Base-by-base conservation (phyloP, 2,113 vertebrate genomes). In the Indri indri region DNA sequence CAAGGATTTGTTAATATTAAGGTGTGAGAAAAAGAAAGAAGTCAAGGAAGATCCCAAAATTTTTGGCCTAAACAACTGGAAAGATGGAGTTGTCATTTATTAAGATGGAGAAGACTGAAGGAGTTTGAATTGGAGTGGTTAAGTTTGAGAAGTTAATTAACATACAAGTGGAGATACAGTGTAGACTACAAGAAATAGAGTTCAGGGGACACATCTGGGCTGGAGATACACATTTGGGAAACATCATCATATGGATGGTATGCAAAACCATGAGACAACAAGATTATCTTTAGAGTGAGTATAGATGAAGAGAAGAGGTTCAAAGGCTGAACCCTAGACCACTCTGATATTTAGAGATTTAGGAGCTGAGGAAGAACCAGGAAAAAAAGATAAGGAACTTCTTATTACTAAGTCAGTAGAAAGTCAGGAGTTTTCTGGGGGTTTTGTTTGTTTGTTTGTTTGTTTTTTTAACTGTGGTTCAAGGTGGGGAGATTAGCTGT, bases 351-450 rank as follows among this genome's bases (percentile, higher is more conserved):
- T 92, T 85, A 83, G 47, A 70, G 65, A 71, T 81, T 80, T 94
- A 40, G 68, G 14, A 42, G 23, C 79, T 84, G 23, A 66, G 13
- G 22, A 77, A 65, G 34, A 89, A 66, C 25, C 61, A 92, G 66
- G 84, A 13, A 96, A 79, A 96, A 79, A 91, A 98, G 20, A 99
- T 98, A 96, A 99, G 65, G 76, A 54, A 90, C 17, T 54, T 54
- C 52, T 54, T 54, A 54, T 18, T 5, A 54, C 17, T 54, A 54
- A 54, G 52, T 54, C 17, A 54, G 52, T 54, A 27, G 10, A 63
- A 63, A 63, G 30, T 63, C 9, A 61, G 25, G 59, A 61, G 59
- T 54, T 54, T 54, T 54, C 52, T 54, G 18, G 25, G 59, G 4
- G 3, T 25, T 12, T 12, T 63, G 8, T 61, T 61, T 63, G 25